A percentile compares a stretch with the other conserved stretches of the same genome.
These are phyloP conservation scores for Tethea ocularis DNA, from an alignment of 2,888 invertebrate species.

Conservation along the genomic window DNA sequence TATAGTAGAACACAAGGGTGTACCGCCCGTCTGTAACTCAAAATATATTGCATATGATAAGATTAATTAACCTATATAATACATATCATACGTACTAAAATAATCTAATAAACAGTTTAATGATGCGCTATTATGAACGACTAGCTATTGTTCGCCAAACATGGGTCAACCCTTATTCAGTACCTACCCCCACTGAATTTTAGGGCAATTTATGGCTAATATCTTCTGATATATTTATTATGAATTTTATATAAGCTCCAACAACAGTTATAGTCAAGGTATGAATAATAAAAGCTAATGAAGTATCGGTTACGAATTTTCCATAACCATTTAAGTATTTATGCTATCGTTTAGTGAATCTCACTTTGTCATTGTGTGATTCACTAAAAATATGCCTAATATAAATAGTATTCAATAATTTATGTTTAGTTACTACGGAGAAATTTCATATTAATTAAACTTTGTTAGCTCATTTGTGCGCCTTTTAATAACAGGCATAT, in stretches of 20 bases:
- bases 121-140: constrained; percentile 6
- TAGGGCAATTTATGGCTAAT: neutral
- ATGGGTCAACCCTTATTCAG: constrained; percentile 8
- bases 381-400: no score
- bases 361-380: no score
- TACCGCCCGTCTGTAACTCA: neutral
- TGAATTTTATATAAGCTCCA: neutral
- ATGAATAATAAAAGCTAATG: neutral
- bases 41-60: neutral
- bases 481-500: constrained; percentile 1
- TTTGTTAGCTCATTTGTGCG: no score
- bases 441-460: no score
- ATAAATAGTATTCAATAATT: no score
- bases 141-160: constrained; percentile 6
- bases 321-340: neutral
- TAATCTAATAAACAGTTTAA: constrained; percentile 7
- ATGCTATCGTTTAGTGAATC: neutral
- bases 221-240: neutral
- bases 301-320: neutral
- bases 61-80: constrained; percentile 2
- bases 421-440: no score
- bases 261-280: neutral
- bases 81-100: neutral
- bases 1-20: neutral
- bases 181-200: neutral